Conservation (phyloP, 37 sponge, comb jelly and placozoan species). For the Axinella damicornis region DNA sequence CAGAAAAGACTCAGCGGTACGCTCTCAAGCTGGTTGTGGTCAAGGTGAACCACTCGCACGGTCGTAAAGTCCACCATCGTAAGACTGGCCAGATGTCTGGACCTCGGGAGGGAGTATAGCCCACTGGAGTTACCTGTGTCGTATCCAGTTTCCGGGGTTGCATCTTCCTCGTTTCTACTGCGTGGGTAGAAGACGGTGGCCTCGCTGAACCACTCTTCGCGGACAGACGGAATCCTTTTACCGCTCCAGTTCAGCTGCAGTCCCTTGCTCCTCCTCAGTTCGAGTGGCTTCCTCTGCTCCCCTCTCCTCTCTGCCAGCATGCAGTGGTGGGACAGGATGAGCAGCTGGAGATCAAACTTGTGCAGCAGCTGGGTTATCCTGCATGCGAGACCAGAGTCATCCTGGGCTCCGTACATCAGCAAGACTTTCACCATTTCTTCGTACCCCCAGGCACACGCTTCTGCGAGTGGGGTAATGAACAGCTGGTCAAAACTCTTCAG, state of each 20-base stretch:
- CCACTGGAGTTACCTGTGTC: no score
- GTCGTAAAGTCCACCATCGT: constrained; percentile 1
- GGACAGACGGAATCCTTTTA: constrained; percentile 21
- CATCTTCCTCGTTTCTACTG: background rate
- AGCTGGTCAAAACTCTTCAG: constrained; percentile 31
- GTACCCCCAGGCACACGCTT: constrained; percentile 52
- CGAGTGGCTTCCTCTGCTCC: background rate
- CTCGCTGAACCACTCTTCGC: constrained; percentile 42
- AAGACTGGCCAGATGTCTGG: background rate
- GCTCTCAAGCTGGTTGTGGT: constrained; percentile 35
- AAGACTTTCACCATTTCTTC: constrained; percentile 20
- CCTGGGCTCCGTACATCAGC: constrained; percentile 51
- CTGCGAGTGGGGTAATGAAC: constrained; percentile 66
- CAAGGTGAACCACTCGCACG: constrained; percentile 33
- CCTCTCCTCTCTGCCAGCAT: background rate
- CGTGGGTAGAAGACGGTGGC: constrained; percentile 10
- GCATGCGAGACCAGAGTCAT: constrained; percentile 42
- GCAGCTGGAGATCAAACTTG: constrained; percentile 1
- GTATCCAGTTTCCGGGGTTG: background rate
- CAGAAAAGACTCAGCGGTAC: constrained; percentile 63
- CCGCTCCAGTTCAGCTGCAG: constrained; percentile 58
- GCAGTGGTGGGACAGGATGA: constrained; percentile 51
- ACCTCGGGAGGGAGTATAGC: no score
- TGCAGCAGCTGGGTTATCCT: constrained; percentile 41
- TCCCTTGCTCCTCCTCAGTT: background rate